Conservation (phyloP, 92 coral and sea anemone species). For the Umimayanthus chanpuru region DNA sequence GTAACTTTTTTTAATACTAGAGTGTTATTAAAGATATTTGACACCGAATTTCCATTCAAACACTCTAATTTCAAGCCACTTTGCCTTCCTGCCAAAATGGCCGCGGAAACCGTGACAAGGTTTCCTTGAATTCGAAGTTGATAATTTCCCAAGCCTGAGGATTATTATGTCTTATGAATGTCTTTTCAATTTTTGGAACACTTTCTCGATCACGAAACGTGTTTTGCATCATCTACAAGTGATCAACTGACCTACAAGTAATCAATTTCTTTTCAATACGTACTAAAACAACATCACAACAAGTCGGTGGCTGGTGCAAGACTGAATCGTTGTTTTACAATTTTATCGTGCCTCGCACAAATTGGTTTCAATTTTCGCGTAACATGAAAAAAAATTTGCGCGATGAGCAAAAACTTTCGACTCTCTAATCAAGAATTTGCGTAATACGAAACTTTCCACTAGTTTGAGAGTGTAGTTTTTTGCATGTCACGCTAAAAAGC, state of each 20-base stretch:
- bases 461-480: neutral
- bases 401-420: neutral
- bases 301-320: neutral
- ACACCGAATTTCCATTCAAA: too few species aligned
- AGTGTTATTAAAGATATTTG: too few species aligned
- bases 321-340: conserved; percentile 6
- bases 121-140: neutral
- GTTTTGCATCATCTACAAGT: neutral
- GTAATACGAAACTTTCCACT: conserved; percentile 1
- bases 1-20: too few species aligned
- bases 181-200: too few species aligned
- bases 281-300: neutral
- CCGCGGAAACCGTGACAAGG: neutral
- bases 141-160: neutral
- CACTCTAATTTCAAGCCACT: too few species aligned
- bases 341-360: too few species aligned
- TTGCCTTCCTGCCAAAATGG: too few species aligned
- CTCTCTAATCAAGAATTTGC: too few species aligned
- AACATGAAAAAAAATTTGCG: neutral
- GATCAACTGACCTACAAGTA: conserved; percentile 1
- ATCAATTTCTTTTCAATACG: conserved; percentile 2
- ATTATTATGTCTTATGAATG: neutral
- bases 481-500: too few species aligned
- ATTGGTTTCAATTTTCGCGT: too few species aligned
- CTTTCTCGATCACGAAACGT: neutral